Base-by-base conservation (phyloP, 2,888 invertebrate species). In the Autographa gamma region DNA sequence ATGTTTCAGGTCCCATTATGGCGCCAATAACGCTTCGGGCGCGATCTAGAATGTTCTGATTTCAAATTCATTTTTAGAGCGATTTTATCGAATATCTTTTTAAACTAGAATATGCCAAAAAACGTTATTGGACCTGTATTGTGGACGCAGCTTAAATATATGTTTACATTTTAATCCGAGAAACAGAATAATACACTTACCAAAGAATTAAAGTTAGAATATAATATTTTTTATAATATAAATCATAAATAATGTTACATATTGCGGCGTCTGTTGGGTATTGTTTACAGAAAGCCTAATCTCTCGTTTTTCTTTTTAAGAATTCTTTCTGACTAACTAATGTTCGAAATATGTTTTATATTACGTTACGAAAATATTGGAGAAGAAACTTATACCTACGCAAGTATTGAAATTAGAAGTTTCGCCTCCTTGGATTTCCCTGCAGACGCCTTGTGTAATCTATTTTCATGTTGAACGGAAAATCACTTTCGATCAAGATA, bases 401-500 rank as follows among this genome's bases (percentile, higher is more conserved):
- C 43, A 61, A 60, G 56, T 64, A 66, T 76, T 72, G 66, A 76
- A 73, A 76, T 82, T 70, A 68, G 48, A 70, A 72, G 61, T 77
- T 79, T 68, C 41, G 54, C 70, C 63, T 69, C 66, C 74, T 70
- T 74, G 66, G 73, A 73, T 80, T 80, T 80, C 69, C 83, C 77
- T 65, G 64, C 63, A 80, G 77, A 80, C 66, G 60, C 63, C 43
- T 69, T 14, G 52, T 16, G 74, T 69, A 82, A 80, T 71, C 69
- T 79, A 67, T 69, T 69, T 79, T 67, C 58, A 74, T 76, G 68
- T 71, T 52, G 59, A 67, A 66, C 64, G 62, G 63, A 75, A 67
- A 79, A 82, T 82, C 63, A 82, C 66, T 82, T 74, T 66, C 59
- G 58, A 79, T 74, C 70, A 66, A 79, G 70, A 70, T 75, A 70